Conservation (phyloP, 2,797 vertebrate genomes). For the Tragopan temminckii region DNA sequence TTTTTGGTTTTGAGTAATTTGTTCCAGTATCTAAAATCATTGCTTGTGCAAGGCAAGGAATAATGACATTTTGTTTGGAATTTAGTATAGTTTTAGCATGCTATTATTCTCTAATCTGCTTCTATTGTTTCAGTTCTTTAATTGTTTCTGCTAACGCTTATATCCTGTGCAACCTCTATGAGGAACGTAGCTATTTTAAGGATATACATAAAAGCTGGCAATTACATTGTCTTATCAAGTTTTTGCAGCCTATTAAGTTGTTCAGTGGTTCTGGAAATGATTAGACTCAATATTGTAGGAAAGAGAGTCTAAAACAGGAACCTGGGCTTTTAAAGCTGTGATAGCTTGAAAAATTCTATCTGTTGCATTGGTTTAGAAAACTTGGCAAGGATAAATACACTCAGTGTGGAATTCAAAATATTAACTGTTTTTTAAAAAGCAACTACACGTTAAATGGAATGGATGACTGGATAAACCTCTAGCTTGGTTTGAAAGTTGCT, state of each 20-base stretch:
- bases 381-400: neutral
- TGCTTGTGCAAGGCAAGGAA: slow-evolving; percentile 5
- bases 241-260: slow-evolving; percentile 79
- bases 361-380: neutral
- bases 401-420: neutral
- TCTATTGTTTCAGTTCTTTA: slow-evolving; percentile 71
- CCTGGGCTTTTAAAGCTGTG: neutral
- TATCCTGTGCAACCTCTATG: slow-evolving; percentile 50
- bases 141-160: slow-evolving; percentile 67
- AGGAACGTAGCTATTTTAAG: slow-evolving; percentile 66
- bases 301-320: neutral
- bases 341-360: neutral
- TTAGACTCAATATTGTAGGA: slow-evolving; percentile 57
- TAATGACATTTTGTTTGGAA: neutral
- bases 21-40: slow-evolving; percentile 19
- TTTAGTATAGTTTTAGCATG: neutral
- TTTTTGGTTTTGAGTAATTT: slow-evolving; percentile 22
- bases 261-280: slow-evolving; percentile 71
- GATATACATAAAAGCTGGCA: slow-evolving; percentile 73
- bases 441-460: neutral
- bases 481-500: neutral
- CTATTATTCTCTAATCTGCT: slow-evolving; percentile 44
- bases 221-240: slow-evolving; percentile 82
- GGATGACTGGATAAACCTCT: neutral
- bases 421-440: neutral